Base-by-base conservation (phyloP, 1,140 invertebrate genomes). In the Neotoxoptera formosana region DNA sequence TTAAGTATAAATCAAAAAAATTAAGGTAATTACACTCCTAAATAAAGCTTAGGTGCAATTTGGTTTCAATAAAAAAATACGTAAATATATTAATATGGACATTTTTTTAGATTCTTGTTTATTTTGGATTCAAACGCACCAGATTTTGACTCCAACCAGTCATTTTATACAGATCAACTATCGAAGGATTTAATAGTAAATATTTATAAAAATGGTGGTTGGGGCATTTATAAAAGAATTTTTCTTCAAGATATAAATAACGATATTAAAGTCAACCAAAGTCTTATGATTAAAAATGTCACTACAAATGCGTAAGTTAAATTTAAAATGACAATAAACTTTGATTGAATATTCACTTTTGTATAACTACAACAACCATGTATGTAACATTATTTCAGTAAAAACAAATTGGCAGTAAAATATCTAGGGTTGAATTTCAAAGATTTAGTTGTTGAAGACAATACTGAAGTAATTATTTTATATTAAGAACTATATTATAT, bases 131-230 rank as follows among this genome's bases (percentile, higher is more conserved):
- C 95, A 6, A 96, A 96, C 83, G 97, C 96, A 14, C 97, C 97
- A 7, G 94, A 95, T 7, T 97, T 98, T 94, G 96, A 96, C 94
- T 94, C 96, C 1, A 94, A 96, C 25, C 94, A 96, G 94, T 95
- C 96, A 1, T 95, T 97, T 9, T 97, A 97, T 94, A 94, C 95
- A 36, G 95, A 96, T 25, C 97, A 97, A 94, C 94, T 97, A 4
- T 95, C 96, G 45, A 96, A 97, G 93, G 97, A 98, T 95, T 95
- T 99, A 93, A 96, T 96, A 30, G 95, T 98, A 25, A 99, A 99
- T 95, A 96, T 99, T 20, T 96, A 96, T 94, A 95, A 96, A 95
- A 95, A 97, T 95, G 97, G 96, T 23, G 96, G 96, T 95, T 99
- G 98, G 96, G 98, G 98, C 23, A 97, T 96, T 60, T 97, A 98